Base-by-base conservation (phyloP, 2,888 invertebrate species). In the Seladonia tumulorum region DNA sequence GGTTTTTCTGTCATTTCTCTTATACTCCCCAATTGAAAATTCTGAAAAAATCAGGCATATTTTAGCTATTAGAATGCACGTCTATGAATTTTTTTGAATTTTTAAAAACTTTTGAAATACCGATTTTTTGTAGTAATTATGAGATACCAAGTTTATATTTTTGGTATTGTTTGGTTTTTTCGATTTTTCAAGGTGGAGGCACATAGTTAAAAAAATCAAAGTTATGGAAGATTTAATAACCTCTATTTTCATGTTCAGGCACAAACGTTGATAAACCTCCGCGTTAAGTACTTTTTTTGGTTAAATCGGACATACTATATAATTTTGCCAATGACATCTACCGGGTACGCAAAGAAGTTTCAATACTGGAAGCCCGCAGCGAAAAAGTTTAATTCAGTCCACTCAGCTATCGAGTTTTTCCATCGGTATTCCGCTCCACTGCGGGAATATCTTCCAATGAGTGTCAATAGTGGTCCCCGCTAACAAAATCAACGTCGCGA, bases 401-500 rank as follows among this genome's bases (percentile, higher is more conserved):
- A 16, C 25, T 35, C 49, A 25, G 29, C 60, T 70, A 80, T 80
- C 70, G 74, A 80, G 63, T 84, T 83, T 80, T 83, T 83, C 60
- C 25, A 57, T 57, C 53, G 14, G 14, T 66, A 70, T 14, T 35
- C 14, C 45, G 29, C 60, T 25, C 42, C 16, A 2, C 25, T 14
- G 22, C 35, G 39, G 63, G 35, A 78, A 86, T 84, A 86, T 80
- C 75, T 75, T 66, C 66, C 66, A 29, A 75, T n/a, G 53, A 57
- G 53, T 76, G 78, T 81, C 85, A 81, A 86, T 85, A 86, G 68
- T 57, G 47, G 35, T 18, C 49, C 2, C 22, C 42, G 22, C n/a
- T 85, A 85, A 81, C 76, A 57, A 78, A 85, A 81, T 81, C 85
- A 76, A n/a, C 45, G 29, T 22, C 42, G 18, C 47, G 83, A 83